These are phyloP conservation scores for Caenorhabditis remanei DNA, from an alignment of 1,140 invertebrate species.

Conservation along the genomic window DNA sequence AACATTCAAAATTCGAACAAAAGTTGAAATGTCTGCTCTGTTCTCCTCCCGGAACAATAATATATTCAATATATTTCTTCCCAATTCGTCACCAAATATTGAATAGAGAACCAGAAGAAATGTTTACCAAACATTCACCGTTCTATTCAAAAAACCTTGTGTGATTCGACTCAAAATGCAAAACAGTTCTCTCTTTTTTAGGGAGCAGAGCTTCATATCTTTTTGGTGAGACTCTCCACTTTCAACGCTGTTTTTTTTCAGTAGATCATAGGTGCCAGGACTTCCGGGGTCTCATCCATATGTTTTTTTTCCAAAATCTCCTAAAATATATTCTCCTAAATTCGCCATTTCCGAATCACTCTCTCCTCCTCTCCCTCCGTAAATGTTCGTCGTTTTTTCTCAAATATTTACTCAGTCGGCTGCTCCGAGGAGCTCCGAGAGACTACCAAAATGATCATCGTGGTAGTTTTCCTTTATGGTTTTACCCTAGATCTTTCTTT, in stretches of 20 bases:
- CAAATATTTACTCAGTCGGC: conserved; percentile 49
- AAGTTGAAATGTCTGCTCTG: too few species aligned
- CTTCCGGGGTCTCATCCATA: too few species aligned
- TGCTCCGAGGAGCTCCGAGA: not conserved
- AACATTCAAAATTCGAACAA: too few species aligned
- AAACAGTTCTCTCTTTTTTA: too few species aligned
- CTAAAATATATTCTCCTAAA: not conserved
- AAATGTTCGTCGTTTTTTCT: not conserved
- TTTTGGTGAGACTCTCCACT: too few species aligned
- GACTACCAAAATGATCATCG: not conserved
- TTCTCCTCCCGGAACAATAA: not conserved
- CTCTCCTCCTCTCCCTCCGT: not conserved
- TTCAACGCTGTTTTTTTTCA: too few species aligned
- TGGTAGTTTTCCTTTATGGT: not conserved
- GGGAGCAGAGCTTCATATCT: too few species aligned
- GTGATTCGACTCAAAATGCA: not conserved
- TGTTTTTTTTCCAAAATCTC: not conserved
- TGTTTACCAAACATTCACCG: not conserved
- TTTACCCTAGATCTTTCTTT: not conserved
- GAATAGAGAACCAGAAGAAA: not conserved
- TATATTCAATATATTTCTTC: conserved; percentile 1
- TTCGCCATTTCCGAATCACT: not conserved
- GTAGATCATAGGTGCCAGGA: too few species aligned
- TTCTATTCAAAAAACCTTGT: too few species aligned
- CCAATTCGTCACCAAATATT: not conserved